Evolutionary conservation across 2,113 vertebrate genomes (phyloP), one percentile per base, ranked within the genome.

Genomic region (Chrysemys picta): DNA sequence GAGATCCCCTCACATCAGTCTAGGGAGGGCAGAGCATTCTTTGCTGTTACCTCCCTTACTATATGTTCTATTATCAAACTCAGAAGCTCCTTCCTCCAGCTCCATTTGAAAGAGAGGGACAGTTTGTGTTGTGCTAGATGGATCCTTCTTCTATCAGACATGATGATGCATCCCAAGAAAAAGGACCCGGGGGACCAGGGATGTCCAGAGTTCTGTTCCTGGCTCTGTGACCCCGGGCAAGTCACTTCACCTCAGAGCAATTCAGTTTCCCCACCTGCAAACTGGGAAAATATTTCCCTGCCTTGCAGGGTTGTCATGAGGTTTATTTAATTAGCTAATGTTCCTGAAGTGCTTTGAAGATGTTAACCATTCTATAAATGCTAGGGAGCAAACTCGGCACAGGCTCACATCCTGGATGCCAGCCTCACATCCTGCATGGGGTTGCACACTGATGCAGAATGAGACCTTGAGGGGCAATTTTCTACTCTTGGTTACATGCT

Each of bases 1-100:
- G 24, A 38, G 78, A 1, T 78, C 31, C 1, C 0, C 13, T 38
- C 11, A 54, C 2, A 59, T 22, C 5, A 56, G 84, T 10, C 52
- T 19, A 5, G 38, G 10, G 25, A n/a, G 38, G 22, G 35, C 22
- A 16, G 13, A n/a, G 5, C 5, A 3, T 8, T 62, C 1, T 75
- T 42, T 75, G 72, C 21, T 42, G n/a, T 4, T 27, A 56, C n/a
- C 42, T 5, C 88, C 56, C 82, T 72, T 86, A 35, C 5, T 4
- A 42, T 10, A 2, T 6, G 24, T 59, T 49, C 50, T 38, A 53
- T 38, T 78, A 42, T 49, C 56, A 80, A 45, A 82, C 1, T 1
- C 29, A 47, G n/a, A 24, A 92, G 82, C 16, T 91, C 38, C 72
- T 10, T 12, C 5, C 59, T 2, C 56, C 88, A 88, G 84, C 57